These are phyloP conservation scores for Drosophila bunnanda DNA, from an alignment of 2,888 invertebrate genomes.

Conservation along the genomic window DNA sequence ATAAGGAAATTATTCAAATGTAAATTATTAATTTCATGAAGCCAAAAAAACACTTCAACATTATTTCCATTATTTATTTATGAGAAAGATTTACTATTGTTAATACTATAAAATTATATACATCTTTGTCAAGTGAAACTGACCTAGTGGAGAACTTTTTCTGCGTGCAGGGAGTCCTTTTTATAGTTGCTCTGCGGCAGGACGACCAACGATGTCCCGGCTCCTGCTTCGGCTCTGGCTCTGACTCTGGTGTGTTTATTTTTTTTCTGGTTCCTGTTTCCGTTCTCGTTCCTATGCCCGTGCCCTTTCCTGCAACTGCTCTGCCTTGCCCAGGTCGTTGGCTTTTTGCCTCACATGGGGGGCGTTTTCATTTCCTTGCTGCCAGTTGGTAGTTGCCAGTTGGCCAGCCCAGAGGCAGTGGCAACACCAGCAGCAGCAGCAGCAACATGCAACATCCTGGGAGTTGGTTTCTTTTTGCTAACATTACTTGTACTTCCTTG, in stretches of 20 bases:
- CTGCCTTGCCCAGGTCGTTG: slow-evolving; percentile 67
- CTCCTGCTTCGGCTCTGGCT: slow-evolving; percentile 41
- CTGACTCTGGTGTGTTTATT: slow-evolving; percentile 54
- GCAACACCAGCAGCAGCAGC: slow-evolving; percentile 59
- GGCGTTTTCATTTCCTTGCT: slow-evolving; percentile 77
- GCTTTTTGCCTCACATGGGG: slow-evolving; percentile 75
- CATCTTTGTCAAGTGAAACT: neutral
- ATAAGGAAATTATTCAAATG: no score
- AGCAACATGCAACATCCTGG: slow-evolving; percentile 77
- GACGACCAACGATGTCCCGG: slow-evolving; percentile 31
- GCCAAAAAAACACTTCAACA: no score
- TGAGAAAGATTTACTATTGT: no score
- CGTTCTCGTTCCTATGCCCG: slow-evolving; percentile 2
- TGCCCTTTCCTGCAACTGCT: slow-evolving; percentile 4
- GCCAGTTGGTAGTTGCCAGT: slow-evolving; percentile 40
- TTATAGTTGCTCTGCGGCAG: slow-evolving; percentile 65
- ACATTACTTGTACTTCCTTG: slow-evolving; percentile 1
- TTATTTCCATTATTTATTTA: no score
- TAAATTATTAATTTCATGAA: no score
- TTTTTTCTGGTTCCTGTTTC: slow-evolving; percentile 28
- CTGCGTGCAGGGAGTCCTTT: slow-evolving; percentile 41
- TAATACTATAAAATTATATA: no score
- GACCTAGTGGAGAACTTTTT: neutral
- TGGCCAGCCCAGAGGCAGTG: slow-evolving; percentile 48
- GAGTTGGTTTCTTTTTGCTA: slow-evolving; percentile 33